Conservation (phyloP, 2,113 vertebrate genomes). For the Origma solitaria region DNA sequence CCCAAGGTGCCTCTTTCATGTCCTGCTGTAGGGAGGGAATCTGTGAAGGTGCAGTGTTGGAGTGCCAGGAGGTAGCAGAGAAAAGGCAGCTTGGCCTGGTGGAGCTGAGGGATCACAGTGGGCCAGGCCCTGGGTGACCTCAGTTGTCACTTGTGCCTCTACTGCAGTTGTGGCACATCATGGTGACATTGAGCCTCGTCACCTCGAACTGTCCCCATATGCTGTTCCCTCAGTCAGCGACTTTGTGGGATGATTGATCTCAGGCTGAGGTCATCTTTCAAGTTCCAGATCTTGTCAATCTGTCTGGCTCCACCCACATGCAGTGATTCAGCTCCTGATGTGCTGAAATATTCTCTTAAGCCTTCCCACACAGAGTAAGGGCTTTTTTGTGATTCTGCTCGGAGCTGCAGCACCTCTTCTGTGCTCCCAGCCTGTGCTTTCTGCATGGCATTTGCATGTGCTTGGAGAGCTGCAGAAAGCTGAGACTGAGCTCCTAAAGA, state of each 20-base stretch:
- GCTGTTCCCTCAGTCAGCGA: constrained; percentile 4
- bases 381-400: background rate
- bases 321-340: constrained; percentile 62
- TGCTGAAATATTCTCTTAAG: constrained; percentile 35
- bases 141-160: background rate
- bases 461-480: background rate
- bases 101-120: background rate
- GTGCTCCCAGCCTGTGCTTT: background rate
- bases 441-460: background rate
- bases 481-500: background rate
- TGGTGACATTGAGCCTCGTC: background rate
- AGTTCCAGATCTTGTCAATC: constrained; percentile 43
- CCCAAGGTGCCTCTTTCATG: background rate
- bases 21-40: background rate
- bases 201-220: background rate
- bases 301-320: constrained; percentile 51
- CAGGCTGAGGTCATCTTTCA: constrained; percentile 30
- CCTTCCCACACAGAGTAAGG: constrained; percentile 43
- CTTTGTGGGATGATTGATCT: constrained; percentile 27
- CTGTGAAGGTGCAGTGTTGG: rapidly evolving
- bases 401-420: background rate
- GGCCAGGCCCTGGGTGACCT: rapidly evolving
- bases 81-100: rapidly evolving
- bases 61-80: background rate
- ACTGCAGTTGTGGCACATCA: background rate